Base-by-base conservation (phyloP, 2,797 vertebrate species). In the Chelmon rostratus region DNA sequence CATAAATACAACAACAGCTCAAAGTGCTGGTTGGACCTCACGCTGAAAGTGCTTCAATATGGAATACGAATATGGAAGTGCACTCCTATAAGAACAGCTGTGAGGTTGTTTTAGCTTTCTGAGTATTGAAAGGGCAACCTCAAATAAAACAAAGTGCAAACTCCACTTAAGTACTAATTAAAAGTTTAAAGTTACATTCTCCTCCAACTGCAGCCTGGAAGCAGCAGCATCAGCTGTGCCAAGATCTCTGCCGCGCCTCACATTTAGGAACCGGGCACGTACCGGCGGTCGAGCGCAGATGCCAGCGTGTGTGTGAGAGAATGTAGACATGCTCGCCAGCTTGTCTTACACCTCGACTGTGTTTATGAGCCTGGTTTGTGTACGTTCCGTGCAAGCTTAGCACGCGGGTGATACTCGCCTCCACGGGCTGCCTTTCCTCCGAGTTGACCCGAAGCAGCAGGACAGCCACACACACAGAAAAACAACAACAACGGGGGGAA, bases 331-430 rank as follows among this genome's bases (percentile, higher is more conserved):
- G 73, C 75, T 2, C 54, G 58, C 57, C 49, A 62, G 86, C 81
- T 76, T 63, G 76, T 67, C 76, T 88, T 70, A 81, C 83, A 72
- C 73, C 68, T 78, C n/a, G 1, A 15, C 25, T 1, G 21, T 49
- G 88, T 92, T 90, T 90, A 88, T 54, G 83, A 78, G 70, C 70
- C 73, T 70, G 64, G 64, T 78, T 72, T 78, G 72, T 53, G 42
- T 38, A 19, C n/a, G 67, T 77, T 83, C 57, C 66, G 42, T 6
- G 16, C 52, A 13, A 42, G 70, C 79, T 76, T 81, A 74, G 54
- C 72, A 68, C 68, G 23, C 21, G 31, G 67, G 61, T 21, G 49
- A 69, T 28, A 56, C 77, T 54, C 2, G 69, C 53, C 21, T 76
- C 67, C 62, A 18, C 19, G 42, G 81, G 40, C 16, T 47, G 40